Evolutionary conservation across 2,888 invertebrate species (phyloP).

Genomic region (Bembecia ichneumoniformis): DNA sequence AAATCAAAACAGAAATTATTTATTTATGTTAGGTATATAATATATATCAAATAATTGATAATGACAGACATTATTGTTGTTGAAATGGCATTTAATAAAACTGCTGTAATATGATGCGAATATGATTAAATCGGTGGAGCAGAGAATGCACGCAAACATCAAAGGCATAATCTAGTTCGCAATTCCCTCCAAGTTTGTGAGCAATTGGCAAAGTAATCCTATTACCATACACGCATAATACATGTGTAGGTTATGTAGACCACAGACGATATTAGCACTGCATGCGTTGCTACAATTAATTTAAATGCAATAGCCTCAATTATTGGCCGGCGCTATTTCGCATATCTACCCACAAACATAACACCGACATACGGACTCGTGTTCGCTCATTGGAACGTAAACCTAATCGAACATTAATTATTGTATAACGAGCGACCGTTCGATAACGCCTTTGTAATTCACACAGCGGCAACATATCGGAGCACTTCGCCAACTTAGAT

Average conservation of each 20-base stretch:
- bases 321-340: slow-evolving; percentile 42
- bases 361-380: neutral
- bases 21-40: too few relatives aligned
- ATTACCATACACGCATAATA: slow-evolving; percentile 41
- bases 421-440: neutral
- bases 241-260: slow-evolving; percentile 25
- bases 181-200: slow-evolving; percentile 53
- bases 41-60: too few relatives aligned
- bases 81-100: too few relatives aligned
- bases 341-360: slow-evolving; percentile 2
- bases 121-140: neutral
- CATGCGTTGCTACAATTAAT: slow-evolving; percentile 59
- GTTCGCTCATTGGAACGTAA: neutral
- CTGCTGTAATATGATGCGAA: neutral
- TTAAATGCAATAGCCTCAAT: slow-evolving; percentile 64
- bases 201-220: slow-evolving; percentile 51
- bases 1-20: too few relatives aligned
- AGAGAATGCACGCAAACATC: slow-evolving; percentile 24
- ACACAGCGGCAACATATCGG: too few relatives aligned
- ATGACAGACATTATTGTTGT: too few relatives aligned
- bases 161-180: slow-evolving; percentile 42
- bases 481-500: neutral
- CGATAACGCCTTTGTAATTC: neutral
- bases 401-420: neutral
- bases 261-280: slow-evolving; percentile 39